These are phyloP conservation scores for Drosophila austrosaltans DNA, from an alignment of 2,888 invertebrate species.

Conservation along the genomic window DNA sequence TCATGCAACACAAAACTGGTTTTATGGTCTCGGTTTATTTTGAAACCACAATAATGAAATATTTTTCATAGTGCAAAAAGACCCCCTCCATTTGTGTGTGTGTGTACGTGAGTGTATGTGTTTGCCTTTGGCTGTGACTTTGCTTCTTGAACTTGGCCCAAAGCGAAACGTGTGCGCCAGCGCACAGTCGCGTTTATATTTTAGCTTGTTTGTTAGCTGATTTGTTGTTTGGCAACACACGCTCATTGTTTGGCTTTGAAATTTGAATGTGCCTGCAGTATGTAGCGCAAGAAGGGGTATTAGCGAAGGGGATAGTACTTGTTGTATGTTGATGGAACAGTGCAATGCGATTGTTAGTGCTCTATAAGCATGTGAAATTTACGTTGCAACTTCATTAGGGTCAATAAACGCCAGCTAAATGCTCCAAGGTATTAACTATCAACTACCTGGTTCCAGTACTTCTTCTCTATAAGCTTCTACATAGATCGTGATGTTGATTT, in stretches of 20 bases:
- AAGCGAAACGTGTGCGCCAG: slow-evolving; percentile 41
- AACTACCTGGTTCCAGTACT: slow-evolving; percentile 21
- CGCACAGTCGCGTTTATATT: slow-evolving; percentile 33
- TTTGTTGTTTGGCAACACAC: slow-evolving; percentile 47
- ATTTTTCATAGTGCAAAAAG: slow-evolving; percentile 46
- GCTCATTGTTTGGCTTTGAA: slow-evolving; percentile 55
- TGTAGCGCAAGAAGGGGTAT: not conserved
- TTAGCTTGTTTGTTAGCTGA: slow-evolving; percentile 49
- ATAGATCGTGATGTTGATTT: slow-evolving; percentile 45
- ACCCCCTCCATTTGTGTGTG: not conserved
- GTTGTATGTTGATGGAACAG: slow-evolving; percentile 21
- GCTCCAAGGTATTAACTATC: slow-evolving; percentile 41
- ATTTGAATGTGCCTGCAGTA: slow-evolving; percentile 57
- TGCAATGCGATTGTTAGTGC: slow-evolving; percentile 56
- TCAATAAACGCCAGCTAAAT: slow-evolving; percentile 73
- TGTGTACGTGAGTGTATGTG: not conserved
- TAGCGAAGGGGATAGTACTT: not conserved
- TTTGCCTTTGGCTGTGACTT: slow-evolving; percentile 48
- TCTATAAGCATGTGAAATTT: slow-evolving; percentile 44
- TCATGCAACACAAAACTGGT: slow-evolving; percentile 41
- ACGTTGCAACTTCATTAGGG: slow-evolving; percentile 68
- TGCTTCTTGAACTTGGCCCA: slow-evolving; percentile 71
- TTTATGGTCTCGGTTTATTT: slow-evolving; percentile 49
- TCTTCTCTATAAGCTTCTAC: not conserved
- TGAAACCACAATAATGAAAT: slow-evolving; percentile 51